Base-by-base conservation (phyloP, 2,888 invertebrate genomes). In the Drosophila parthenogenetica region DNA sequence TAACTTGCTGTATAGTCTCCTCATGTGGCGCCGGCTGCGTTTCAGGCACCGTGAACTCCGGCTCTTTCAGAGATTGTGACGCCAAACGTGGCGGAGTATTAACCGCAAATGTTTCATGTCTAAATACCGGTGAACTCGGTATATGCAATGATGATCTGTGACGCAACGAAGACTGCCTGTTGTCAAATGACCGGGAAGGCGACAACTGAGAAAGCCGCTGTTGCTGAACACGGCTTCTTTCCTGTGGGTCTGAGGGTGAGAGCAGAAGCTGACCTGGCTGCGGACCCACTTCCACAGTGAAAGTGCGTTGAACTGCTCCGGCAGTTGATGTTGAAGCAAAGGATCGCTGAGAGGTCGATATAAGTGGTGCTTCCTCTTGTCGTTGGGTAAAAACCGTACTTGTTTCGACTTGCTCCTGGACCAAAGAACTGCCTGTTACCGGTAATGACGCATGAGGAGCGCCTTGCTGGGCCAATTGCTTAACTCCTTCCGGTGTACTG, bases 21-120 rank as follows among this genome's bases (percentile, higher is more conserved):
- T 45, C 43, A 3, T 35, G 19, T 43, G 42, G 29, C 13, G 17
- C 32, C 7, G 77, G 55, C 32, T 86, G 90, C 7, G 90, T 67
- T 69, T 85, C 78, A 3, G 87, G 84, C 37, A 81, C 67, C 16
- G 70, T 29, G 13, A 61, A 53, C 10, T 88, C 89, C 0, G 57
- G 49, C 13, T 69, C 65, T 13, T 55, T 35, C 5, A 42, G 19
- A 1, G 40, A 45, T 19, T 45, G 48, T 2, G 55, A 13, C 14
- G 19, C 1, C 0, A 29, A 5, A 14, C 57, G 59, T 1, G 48
- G 17, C 13, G 89, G 80, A 17, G 84, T 83, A 43, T 87, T 65
- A 3, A 69, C 70, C 19, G 69, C 59, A 3, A 69, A 19, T 22
- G 62, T 46, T 5, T 69, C 64, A 1, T 3, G 16, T 14, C n/a